Evolutionary conservation across 2,113 vertebrate genomes (phyloP).

Genomic region (Carlito syrichta): DNA sequence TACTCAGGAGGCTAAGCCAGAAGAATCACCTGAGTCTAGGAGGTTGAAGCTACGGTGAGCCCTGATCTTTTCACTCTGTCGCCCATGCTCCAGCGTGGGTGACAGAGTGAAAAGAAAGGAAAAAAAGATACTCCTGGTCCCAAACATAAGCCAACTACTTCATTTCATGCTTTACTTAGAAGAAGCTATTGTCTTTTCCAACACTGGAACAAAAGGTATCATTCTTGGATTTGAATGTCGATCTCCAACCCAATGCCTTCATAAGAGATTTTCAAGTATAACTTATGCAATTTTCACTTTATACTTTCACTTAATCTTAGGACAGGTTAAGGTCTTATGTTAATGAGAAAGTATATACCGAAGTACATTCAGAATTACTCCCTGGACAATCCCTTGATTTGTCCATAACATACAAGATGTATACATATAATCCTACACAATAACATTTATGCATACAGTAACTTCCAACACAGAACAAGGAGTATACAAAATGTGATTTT

Average conservation of each 20-base stretch:
- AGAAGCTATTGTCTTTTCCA: background rate
- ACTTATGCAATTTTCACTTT: background rate
- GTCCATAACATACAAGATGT: background rate
- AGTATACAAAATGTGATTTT: background rate
- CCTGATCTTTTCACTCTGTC: too few species aligned
- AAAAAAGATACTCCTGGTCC: background rate
- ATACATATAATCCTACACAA: background rate
- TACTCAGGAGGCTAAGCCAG: too few species aligned
- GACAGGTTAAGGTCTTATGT: background rate
- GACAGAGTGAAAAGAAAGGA: too few species aligned
- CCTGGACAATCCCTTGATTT: background rate
- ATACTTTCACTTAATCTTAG: background rate
- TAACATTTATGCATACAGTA: too few species aligned
- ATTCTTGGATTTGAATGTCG: background rate
- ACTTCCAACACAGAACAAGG: background rate
- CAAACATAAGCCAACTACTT: background rate
- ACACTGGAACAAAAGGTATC: background rate
- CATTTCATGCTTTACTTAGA: background rate
- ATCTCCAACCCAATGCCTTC: background rate
- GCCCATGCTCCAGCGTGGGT: too few species aligned
- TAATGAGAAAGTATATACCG: background rate
- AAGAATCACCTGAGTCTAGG: too few species aligned
- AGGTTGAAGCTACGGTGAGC: too few species aligned
- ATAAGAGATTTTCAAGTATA: background rate
- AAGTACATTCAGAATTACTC: background rate